Conservation (phyloP, 2,888 invertebrate species). For the Scaeva pyrastri region DNA sequence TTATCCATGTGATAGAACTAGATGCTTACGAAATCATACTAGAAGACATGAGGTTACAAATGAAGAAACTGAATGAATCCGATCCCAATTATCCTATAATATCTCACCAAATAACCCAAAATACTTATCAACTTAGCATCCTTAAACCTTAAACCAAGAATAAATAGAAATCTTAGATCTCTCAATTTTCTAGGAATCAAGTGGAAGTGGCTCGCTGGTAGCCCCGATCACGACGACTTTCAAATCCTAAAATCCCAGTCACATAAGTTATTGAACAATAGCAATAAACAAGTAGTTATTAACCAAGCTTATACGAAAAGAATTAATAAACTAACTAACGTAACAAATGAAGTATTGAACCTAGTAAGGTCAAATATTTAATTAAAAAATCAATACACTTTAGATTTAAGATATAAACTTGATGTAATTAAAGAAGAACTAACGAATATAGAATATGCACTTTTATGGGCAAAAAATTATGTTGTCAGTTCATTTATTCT, state of each 20-base stretch:
- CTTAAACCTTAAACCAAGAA: not conserved
- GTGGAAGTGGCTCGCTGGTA: slow-evolving; percentile 59
- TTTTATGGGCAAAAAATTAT: slow-evolving; percentile 56
- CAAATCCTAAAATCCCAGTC: slow-evolving; percentile 43
- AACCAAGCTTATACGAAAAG: slow-evolving; percentile 39
- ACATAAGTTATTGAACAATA: slow-evolving; percentile 42
- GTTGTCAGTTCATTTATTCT: slow-evolving; percentile 63
- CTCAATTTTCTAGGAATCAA: slow-evolving; percentile 55
- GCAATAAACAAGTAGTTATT: slow-evolving; percentile 52
- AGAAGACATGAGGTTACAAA: not conserved
- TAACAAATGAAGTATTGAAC: slow-evolving; percentile 53
- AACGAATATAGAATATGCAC: slow-evolving; percentile 48
- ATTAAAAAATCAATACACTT: slow-evolving; percentile 22
- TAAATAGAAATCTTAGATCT: slow-evolving; percentile 22
- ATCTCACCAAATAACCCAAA: slow-evolving; percentile 4
- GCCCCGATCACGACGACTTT: slow-evolving; percentile 58
- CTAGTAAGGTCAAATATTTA: slow-evolving; percentile 7
- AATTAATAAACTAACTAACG: slow-evolving; percentile 48
- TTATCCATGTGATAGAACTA: slow-evolving; percentile 5
- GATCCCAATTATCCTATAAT: slow-evolving; percentile 1
- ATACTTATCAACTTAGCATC: not conserved
- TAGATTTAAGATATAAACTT: slow-evolving; percentile 50
- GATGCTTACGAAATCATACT: slow-evolving; percentile 1
- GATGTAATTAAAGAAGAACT: slow-evolving; percentile 63
- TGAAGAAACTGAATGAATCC: slow-evolving; percentile 6